Percentiles rank a stretch among this genome's conserved stretches.
Conservation (phyloP, 2,888 invertebrate genomes). For the Drosophila silvestris region DNA sequence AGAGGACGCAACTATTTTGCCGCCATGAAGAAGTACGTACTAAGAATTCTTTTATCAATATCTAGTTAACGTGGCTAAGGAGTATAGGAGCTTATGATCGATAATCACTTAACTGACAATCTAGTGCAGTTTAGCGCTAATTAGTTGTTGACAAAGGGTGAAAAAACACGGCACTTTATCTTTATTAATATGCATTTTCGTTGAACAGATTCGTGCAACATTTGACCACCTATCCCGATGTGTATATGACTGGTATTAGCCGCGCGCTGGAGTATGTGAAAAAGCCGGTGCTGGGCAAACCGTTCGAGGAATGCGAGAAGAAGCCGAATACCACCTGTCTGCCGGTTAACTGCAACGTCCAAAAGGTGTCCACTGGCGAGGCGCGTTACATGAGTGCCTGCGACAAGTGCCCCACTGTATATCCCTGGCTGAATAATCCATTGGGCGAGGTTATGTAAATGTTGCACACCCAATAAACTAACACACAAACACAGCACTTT, state of each 20-base stretch:
- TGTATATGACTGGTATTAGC: slow-evolving; percentile 86
- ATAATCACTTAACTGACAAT: too few relatives aligned
- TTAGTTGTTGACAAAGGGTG: neutral
- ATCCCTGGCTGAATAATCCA: slow-evolving; percentile 87
- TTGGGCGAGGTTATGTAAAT: slow-evolving; percentile 81
- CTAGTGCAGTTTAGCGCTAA: neutral
- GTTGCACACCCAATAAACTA: slow-evolving; percentile 49
- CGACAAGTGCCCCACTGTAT: slow-evolving; percentile 86
- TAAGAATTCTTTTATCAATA: neutral
- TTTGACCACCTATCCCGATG: slow-evolving; percentile 86
- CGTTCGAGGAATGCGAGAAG: slow-evolving; percentile 78
- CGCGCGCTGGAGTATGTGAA: slow-evolving; percentile 81
- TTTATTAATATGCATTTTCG: slow-evolving; percentile 48
- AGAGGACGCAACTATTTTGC: slow-evolving; percentile 85
- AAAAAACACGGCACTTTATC: neutral
- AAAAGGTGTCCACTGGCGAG: slow-evolving; percentile 77
- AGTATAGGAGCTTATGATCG: neutral
- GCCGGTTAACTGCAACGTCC: slow-evolving; percentile 77
- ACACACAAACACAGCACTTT: slow-evolving; percentile 30
- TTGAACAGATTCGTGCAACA: slow-evolving; percentile 87
- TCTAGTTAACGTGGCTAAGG: neutral
- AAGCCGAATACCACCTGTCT: slow-evolving; percentile 70
- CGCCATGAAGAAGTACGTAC: slow-evolving; percentile 85
- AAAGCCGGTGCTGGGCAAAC: slow-evolving; percentile 80
- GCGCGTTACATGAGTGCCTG: slow-evolving; percentile 86